These are phyloP conservation scores for Andrena bicolor DNA, from an alignment of 2,888 invertebrate genomes.

Conservation along the genomic window DNA sequence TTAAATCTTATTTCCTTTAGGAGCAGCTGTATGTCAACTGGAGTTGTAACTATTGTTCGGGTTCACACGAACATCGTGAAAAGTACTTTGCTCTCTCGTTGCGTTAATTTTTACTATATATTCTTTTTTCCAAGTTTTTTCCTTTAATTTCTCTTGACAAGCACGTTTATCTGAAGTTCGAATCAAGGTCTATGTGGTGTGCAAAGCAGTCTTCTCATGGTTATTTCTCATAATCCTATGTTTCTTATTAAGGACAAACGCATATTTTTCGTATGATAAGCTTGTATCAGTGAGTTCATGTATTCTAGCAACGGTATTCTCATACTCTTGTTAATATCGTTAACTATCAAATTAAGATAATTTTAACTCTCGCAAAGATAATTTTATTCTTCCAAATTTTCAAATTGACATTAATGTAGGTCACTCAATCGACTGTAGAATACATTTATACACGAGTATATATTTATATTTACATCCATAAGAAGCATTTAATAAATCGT, in stretches of 20 bases:
- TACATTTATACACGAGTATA: slow-evolving; percentile 65
- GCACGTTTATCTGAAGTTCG: slow-evolving; percentile 66
- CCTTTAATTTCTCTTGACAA: slow-evolving; percentile 66
- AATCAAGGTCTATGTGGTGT: slow-evolving; percentile 73
- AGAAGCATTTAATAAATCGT: slow-evolving; percentile 67
- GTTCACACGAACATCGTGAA: slow-evolving; percentile 75
- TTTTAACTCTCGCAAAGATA: slow-evolving; percentile 55
- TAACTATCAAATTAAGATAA: slow-evolving; percentile 57
- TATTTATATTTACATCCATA: slow-evolving; percentile 68
- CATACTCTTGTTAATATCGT: slow-evolving; percentile 49
- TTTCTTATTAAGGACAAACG: slow-evolving; percentile 56
- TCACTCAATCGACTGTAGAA: slow-evolving; percentile 65
- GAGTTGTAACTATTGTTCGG: slow-evolving; percentile 81
- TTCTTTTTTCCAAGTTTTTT: slow-evolving; percentile 71
- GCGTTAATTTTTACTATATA: slow-evolving; percentile 66
- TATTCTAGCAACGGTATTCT: slow-evolving; percentile 71
- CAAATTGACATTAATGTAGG: slow-evolving; percentile 69
- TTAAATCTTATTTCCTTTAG: slow-evolving; percentile 82
- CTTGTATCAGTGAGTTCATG: slow-evolving; percentile 65
- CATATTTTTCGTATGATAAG: slow-evolving; percentile 62
- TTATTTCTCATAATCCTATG: slow-evolving; percentile 65
- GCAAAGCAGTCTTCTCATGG: slow-evolving; percentile 73
- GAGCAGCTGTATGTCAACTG: slow-evolving; percentile 84
- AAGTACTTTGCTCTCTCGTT: slow-evolving; percentile 73
- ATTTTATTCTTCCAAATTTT: slow-evolving; percentile 67